Evolutionary conservation across 2,797 vertebrate genomes (phyloP).

Genomic region (Tenualosa ilisha): DNA sequence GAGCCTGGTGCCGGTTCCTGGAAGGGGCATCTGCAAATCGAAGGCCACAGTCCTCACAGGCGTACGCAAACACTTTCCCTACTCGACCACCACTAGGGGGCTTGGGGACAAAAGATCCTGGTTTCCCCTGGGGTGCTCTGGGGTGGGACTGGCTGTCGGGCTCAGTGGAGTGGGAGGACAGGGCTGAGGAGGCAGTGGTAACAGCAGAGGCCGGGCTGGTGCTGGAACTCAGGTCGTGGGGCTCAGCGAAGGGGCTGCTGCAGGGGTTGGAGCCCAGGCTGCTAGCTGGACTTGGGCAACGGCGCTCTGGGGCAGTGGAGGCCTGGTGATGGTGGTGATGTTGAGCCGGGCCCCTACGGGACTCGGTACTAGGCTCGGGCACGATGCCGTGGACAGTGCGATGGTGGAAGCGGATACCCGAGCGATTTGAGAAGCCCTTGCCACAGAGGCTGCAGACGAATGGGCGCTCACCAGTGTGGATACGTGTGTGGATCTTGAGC

Average conservation of each 20-base stretch:
- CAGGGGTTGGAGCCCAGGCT: slow-evolving; percentile 5
- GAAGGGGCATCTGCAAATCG: slow-evolving; percentile 75
- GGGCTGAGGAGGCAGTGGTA: slow-evolving; percentile 22
- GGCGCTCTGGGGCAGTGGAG: slow-evolving; percentile 14
- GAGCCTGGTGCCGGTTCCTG: slow-evolving; percentile 76
- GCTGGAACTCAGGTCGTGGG: slow-evolving; percentile 26
- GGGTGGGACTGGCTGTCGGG: slow-evolving; percentile 43
- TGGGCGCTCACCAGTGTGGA: slow-evolving; percentile 80
- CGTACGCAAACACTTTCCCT: slow-evolving; percentile 56
- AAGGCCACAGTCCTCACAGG: slow-evolving; percentile 78
- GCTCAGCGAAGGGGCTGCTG: neutral
- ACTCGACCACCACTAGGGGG: slow-evolving; percentile 15
- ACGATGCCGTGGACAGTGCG: slow-evolving; percentile 73
- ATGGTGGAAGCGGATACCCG: slow-evolving; percentile 78
- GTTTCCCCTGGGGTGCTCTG: neutral
- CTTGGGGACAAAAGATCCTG: neutral
- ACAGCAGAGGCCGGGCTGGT: slow-evolving; percentile 1
- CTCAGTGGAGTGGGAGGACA: slow-evolving; percentile 10
- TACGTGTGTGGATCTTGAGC: slow-evolving; percentile 77
- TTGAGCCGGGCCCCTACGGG: slow-evolving; percentile 47
- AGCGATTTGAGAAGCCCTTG: slow-evolving; percentile 78
- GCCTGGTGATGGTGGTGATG: neutral
- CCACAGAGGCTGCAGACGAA: slow-evolving; percentile 76
- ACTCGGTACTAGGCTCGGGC: slow-evolving; percentile 57
- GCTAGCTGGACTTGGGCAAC: slow-evolving; percentile 32